Evolutionary conservation across 2,888 invertebrate genomes (phyloP), one percentile per base, ranked within the genome.

Genomic region (Cetonia aurata): DNA sequence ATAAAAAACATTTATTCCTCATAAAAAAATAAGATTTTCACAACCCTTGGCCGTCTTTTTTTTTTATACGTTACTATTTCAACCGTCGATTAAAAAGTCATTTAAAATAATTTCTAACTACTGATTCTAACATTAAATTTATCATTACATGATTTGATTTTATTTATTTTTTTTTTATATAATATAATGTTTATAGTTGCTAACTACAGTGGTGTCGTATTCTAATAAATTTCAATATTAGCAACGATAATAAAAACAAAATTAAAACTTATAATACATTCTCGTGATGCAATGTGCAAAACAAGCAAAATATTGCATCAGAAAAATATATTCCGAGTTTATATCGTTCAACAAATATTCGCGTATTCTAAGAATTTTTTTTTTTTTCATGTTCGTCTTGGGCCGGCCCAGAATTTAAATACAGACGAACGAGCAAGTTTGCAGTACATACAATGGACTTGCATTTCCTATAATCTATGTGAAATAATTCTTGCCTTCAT

Each of bases 21-120:
- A 37, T 70, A 66, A 57, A 55, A 70, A 70, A 70, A 70, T 56
- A 62, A 65, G 37, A 31, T 37, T 62, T 65, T 70, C 65, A 70
- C 70, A 70, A 70, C 70, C 70, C 62, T 25, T 70, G 65, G 10
- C 70, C 41, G 13, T 44, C 41, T 17, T 59, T 37, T n/a, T 37
- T 19, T 37, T 17, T 37, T 56, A 15, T 8, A 56, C 15, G 17
- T 6, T 15, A 50, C 50, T 44, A 25, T 25, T 25, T 25, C 25
- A 37, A 6, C 10, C 2, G 33, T 33, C 10, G 37, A 37, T 10
- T 53, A 15, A 25, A 55, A 10, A 55, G 19, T 25, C 55, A 25
- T 3, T 25, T 25, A 25, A 25, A 25, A 25, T 25, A 25, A 25
- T 25, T 25, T 55, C 33, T 55, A 25, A 55, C 19, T 33, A 55